A percentile compares a stretch with the other conserved stretches of the same genome.
Evolutionary conservation across 1,140 invertebrate species (phyloP).

Genomic region (Brachionus rotundiformis): DNA sequence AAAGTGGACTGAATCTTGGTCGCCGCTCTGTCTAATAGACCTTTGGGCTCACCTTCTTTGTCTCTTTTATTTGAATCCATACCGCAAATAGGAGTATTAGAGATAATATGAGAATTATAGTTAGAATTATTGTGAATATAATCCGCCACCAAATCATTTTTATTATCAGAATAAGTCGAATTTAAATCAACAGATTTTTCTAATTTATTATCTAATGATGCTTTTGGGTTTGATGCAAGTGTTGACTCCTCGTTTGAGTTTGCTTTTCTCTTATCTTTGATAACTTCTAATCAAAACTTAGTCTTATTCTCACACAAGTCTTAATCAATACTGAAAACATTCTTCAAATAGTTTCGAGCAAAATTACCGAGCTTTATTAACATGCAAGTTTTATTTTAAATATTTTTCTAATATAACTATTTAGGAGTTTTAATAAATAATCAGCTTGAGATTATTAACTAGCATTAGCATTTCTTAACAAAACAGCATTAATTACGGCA

Average conservation of each 20-base stretch:
- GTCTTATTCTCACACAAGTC: not conserved
- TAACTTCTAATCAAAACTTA: not conserved
- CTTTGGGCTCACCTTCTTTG: constrained; percentile 13
- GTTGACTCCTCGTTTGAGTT: constrained; percentile 13
- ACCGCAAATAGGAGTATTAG: constrained; percentile 30
- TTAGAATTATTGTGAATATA: constrained; percentile 43
- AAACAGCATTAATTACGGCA: constrained; percentile 2
- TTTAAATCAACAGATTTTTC: constrained; percentile 44
- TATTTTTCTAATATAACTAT: not conserved
- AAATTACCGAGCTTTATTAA: constrained; percentile 1
- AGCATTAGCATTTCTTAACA: not conserved
- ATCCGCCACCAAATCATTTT: constrained; percentile 41
- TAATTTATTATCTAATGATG: constrained; percentile 44
- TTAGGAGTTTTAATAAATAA: not conserved
- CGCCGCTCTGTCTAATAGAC: constrained; percentile 74
- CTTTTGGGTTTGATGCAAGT: constrained; percentile 14
- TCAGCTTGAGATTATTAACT: constrained; percentile 28
- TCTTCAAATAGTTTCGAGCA: constrained; percentile 16
- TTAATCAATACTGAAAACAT: constrained; percentile 47
- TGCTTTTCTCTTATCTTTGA: constrained; percentile 7
- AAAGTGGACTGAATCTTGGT: constrained; percentile 89
- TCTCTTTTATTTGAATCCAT: constrained; percentile 48
- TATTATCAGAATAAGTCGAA: constrained; percentile 32
- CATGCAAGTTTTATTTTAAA: constrained; percentile 29
- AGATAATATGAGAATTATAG: constrained; percentile 26